Percentiles rank a stretch among this genome's conserved stretches.
These are phyloP conservation scores for Tribolium castaneum DNA, from an alignment of 1,140 invertebrate genomes.

Conservation along the genomic window DNA sequence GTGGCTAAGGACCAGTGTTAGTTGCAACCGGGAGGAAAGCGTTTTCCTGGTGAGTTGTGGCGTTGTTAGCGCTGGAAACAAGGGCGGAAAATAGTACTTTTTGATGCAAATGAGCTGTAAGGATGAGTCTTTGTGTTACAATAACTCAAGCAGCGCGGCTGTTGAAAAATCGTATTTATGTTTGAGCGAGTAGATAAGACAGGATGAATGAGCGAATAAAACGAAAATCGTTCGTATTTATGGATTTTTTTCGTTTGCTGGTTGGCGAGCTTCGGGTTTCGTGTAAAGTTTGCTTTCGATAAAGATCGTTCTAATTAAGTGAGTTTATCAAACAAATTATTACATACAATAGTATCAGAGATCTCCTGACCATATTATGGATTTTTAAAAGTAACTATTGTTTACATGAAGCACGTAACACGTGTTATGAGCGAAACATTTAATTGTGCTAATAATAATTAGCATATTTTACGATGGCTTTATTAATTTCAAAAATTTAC, in stretches of 20 bases:
- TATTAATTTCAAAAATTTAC: neutral
- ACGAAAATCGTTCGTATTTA: constrained; percentile 2
- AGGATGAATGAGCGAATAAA: constrained; percentile 20
- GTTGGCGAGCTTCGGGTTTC: constrained; percentile 6
- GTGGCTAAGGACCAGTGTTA: no score
- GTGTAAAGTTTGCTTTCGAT: constrained; percentile 13
- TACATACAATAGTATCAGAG: constrained; percentile 16
- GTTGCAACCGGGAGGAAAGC: no score
- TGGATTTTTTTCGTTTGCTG: constrained; percentile 22
- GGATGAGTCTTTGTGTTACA: neutral
- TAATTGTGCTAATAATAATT: neutral
- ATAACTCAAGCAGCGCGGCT: neutral
- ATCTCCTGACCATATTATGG: constrained; percentile 17
- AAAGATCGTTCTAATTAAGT: constrained; percentile 28
- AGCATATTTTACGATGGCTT: constrained; percentile 12
- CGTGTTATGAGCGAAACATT: neutral
- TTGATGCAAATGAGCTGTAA: neutral
- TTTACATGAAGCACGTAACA: constrained; percentile 17
- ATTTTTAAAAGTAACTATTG: constrained; percentile 14
- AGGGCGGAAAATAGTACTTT: no score
- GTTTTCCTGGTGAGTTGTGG: no score
- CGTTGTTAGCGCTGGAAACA: no score
- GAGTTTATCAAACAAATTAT: constrained; percentile 34
- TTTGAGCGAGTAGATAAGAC: neutral
- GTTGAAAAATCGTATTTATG: neutral